Conservation (phyloP, 2,113 vertebrate species). For the Pteronura brasiliensis region DNA sequence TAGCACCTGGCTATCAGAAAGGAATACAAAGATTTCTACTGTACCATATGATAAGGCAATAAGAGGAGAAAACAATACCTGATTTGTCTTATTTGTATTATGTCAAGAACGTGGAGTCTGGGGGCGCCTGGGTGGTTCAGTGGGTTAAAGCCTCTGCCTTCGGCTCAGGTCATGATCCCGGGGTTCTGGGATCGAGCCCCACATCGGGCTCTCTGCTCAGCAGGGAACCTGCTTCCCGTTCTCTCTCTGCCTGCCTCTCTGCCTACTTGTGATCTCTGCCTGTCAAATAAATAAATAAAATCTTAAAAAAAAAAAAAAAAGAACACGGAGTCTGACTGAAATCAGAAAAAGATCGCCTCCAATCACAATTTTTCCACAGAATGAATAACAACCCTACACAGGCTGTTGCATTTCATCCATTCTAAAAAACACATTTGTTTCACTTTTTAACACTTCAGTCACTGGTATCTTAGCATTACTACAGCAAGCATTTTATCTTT, state of each 20-base stretch:
- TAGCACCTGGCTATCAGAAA: background rate
- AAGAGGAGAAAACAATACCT: background rate
- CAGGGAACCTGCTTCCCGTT: too few relatives aligned
- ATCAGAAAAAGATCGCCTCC: background rate
- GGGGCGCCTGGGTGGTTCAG: too few relatives aligned
- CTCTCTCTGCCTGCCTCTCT: too few relatives aligned
- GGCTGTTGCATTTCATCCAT: background rate
- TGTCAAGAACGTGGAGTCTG: background rate
- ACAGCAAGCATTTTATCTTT: constrained; percentile 1
- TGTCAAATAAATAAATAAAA: too few relatives aligned
- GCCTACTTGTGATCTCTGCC: too few relatives aligned
- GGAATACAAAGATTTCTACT: constrained; percentile 1
- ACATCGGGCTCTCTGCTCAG: too few relatives aligned
- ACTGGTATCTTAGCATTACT: background rate
- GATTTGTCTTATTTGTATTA: background rate
- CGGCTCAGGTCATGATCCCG: too few relatives aligned
- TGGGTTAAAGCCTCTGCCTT: too few relatives aligned
- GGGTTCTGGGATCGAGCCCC: too few relatives aligned
- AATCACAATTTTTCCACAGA: background rate
- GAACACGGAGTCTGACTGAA: background rate
- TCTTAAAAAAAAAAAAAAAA: too few relatives aligned
- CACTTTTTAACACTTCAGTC: background rate
- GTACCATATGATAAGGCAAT: background rate
- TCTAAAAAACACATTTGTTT: background rate
- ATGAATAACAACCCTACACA: background rate